Evolutionary conservation across 2,797 vertebrate species (phyloP).

Genomic region (Pelodytes ibericus): DNA sequence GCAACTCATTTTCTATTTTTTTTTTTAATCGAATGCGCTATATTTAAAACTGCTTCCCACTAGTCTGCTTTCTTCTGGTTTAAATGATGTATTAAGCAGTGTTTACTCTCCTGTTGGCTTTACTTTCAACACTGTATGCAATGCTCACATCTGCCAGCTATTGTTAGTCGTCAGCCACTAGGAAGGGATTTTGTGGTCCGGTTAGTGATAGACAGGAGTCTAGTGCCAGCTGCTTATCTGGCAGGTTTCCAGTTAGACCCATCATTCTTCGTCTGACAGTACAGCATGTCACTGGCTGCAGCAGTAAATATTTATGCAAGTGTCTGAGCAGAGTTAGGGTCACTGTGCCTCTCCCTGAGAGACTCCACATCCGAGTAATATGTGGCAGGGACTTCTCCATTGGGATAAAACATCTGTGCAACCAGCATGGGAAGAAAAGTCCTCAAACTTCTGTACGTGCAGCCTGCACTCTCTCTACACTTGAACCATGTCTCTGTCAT

Average conservation of each 20-base stretch:
- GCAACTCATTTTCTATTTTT: no score
- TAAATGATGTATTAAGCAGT: no score
- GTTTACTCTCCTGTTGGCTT: no score
- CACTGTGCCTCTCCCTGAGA: conserved; percentile 33
- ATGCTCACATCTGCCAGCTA: no score
- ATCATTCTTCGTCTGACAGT: conserved; percentile 17
- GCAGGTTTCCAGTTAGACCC: conserved; percentile 15
- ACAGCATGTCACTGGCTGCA: conserved; percentile 25
- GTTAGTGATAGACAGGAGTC: not conserved
- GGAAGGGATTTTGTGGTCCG: not conserved
- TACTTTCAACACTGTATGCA: no score
- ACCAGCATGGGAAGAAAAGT: conserved; percentile 47
- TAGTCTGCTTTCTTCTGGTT: no score
- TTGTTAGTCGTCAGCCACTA: not conserved
- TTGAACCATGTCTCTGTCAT: not conserved
- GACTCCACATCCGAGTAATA: conserved; percentile 34
- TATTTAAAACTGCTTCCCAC: no score
- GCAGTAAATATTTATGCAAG: conserved; percentile 50
- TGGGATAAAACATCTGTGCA: conserved; percentile 52
- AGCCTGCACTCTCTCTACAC: not conserved
- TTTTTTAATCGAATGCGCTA: no score
- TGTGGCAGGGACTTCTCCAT: conserved; percentile 39
- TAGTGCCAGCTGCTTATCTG: conserved; percentile 30
- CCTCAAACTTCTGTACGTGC: conserved; percentile 33
- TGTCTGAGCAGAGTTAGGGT: conserved; percentile 41